A percentile compares a stretch with the other conserved stretches of the same genome.
Conservation (phyloP, 2,113 vertebrate genomes). For the Sceloporus tristichus region DNA sequence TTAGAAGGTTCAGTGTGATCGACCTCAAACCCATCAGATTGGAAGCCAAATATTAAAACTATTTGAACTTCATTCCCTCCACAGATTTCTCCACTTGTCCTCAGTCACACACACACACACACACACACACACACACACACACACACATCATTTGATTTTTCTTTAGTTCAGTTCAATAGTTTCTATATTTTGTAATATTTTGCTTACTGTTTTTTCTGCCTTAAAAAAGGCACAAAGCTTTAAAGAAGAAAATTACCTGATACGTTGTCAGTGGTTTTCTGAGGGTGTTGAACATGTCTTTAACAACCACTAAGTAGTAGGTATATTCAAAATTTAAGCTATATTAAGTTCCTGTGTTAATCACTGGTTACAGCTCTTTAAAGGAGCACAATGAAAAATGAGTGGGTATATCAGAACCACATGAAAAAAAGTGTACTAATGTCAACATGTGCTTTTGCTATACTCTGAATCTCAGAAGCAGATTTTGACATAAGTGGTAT, state of each 20-base stretch:
- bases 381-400: slow-evolving; percentile 39
- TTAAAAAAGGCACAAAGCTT: slow-evolving; percentile 5
- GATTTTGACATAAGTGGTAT: slow-evolving; percentile 45
- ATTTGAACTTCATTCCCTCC: neutral
- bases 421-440: slow-evolving; percentile 38
- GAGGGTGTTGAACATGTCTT: slow-evolving; percentile 34
- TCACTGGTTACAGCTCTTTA: slow-evolving; percentile 17
- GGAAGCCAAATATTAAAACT: neutral
- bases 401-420: slow-evolving; percentile 51
- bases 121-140: too few relatives aligned
- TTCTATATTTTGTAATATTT: neutral
- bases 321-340: slow-evolving; percentile 37
- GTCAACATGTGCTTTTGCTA: slow-evolving; percentile 44
- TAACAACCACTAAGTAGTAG: slow-evolving; percentile 1
- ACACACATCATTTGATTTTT: neutral
- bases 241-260: neutral
- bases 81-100: neutral
- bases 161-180: neutral
- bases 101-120: neutral
- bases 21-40: neutral
- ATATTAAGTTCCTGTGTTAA: slow-evolving; percentile 50
- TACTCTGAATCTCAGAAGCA: slow-evolving; percentile 46
- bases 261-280: slow-evolving; percentile 14
- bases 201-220: slow-evolving; percentile 12
- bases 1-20: neutral